A percentile compares a stretch with the other conserved stretches of the same genome.
Evolutionary conservation across 37 sponge, comb jelly and placozoan genomes (phyloP).

Genomic region (Mnemiopsis leidyi): DNA sequence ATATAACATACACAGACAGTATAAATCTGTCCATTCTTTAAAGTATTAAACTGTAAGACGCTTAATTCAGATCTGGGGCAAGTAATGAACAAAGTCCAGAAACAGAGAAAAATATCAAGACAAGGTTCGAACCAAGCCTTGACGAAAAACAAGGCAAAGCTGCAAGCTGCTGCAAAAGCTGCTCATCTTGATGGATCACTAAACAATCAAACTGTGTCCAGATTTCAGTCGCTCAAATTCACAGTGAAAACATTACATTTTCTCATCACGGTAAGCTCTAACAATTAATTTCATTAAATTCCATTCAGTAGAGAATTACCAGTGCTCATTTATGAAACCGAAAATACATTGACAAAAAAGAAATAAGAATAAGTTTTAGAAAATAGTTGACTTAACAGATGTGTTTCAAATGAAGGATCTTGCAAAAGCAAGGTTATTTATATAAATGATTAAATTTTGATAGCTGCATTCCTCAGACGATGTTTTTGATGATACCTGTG

Average conservation of each 20-base stretch:
- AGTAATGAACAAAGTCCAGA: constrained; percentile 57
- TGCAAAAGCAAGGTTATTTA: too few species aligned
- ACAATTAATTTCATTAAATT: too few species aligned
- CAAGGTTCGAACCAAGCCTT: background rate
- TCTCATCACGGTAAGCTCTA: background rate
- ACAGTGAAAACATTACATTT: background rate
- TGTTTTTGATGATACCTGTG: background rate
- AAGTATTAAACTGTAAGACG: too few species aligned
- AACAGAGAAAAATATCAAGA: background rate
- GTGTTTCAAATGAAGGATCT: too few species aligned
- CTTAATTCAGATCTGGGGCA: constrained; percentile 44
- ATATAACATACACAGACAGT: too few species aligned
- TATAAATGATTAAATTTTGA: too few species aligned
- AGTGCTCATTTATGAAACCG: too few species aligned
- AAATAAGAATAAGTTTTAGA: too few species aligned
- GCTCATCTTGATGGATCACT: background rate
- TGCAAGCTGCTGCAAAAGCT: background rate
- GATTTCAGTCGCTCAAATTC: background rate
- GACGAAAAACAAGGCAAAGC: background rate
- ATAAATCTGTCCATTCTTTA: too few species aligned
- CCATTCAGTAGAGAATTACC: too few species aligned
- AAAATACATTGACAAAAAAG: too few species aligned
- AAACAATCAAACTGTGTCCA: background rate
- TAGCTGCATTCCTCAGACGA: background rate
- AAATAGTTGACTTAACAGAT: too few species aligned